phyloP scores from a whole-genome alignment of 1,140 invertebrate species.

The Carcinoscorpius rotundicauda region DNA sequence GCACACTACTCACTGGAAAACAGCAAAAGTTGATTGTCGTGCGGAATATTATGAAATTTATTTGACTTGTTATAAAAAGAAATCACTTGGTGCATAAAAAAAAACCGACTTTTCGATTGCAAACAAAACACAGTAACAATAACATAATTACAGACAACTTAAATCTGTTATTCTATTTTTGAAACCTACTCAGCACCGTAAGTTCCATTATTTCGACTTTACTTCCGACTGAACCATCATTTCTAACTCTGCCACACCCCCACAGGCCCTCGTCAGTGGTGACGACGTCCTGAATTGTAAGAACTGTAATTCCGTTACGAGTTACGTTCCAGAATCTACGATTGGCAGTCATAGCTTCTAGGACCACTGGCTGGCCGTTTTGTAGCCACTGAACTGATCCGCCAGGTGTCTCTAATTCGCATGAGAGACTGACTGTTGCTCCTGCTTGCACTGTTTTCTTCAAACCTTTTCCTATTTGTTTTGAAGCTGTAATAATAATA shows the following conservation, averaged over 20 bases:
- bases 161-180: too few species aligned
- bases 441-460: conserved; percentile 18
- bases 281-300: conserved; percentile 19
- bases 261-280: conserved; percentile 19
- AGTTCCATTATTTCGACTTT: too few species aligned
- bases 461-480: background rate
- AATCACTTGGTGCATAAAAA: too few species aligned
- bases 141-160: too few species aligned
- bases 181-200: too few species aligned
- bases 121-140: too few species aligned
- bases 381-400: conserved; percentile 25
- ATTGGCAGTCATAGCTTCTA: conserved; percentile 18
- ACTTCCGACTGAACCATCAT: background rate
- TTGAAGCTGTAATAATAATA: too few species aligned
- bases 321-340: conserved; percentile 20
- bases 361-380: conserved; percentile 21
- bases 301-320: conserved; percentile 17
- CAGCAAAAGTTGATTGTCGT: too few species aligned
- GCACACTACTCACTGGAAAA: too few species aligned
- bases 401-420: conserved; percentile 22
- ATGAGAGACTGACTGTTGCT: conserved; percentile 22
- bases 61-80: too few species aligned
- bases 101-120: too few species aligned
- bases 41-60: too few species aligned
- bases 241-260: conserved; percentile 16